phyloP scores from a whole-genome alignment of 2,797 vertebrate genomes.

The Spea hammondii region DNA sequence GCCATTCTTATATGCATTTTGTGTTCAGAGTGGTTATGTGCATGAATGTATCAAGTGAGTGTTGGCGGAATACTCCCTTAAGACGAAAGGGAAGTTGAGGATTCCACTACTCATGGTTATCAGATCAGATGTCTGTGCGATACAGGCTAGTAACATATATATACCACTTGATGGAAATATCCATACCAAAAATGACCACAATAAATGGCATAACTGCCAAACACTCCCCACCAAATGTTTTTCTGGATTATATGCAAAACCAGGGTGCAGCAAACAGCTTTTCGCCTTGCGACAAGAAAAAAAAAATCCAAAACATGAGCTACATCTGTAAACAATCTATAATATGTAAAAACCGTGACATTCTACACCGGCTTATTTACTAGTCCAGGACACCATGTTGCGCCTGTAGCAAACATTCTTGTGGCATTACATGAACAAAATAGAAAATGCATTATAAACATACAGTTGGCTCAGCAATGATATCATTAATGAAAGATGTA shows the following conservation, averaged over 20 bases:
- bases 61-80: too few relatives aligned
- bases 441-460: constrained; percentile 39
- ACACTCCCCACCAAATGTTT: not conserved
- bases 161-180: too few relatives aligned
- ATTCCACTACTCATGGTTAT: too few relatives aligned
- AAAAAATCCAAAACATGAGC: constrained; percentile 10
- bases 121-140: too few relatives aligned
- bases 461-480: constrained; percentile 40
- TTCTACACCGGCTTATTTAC: constrained; percentile 41
- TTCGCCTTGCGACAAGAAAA: not conserved
- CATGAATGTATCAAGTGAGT: too few relatives aligned
- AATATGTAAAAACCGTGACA: constrained; percentile 24
- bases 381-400: constrained; percentile 37
- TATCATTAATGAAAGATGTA: constrained; percentile 39
- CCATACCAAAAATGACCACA: too few relatives aligned
- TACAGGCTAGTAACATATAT: too few relatives aligned
- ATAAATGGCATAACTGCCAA: too few relatives aligned
- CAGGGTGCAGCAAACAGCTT: not conserved
- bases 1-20: too few relatives aligned
- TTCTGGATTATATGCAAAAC: not conserved
- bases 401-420: constrained; percentile 34
- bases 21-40: too few relatives aligned
- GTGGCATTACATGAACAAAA: constrained; percentile 31
- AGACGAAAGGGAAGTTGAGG: too few relatives aligned
- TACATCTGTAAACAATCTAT: constrained; percentile 27